Percentiles rank a stretch among this genome's conserved stretches.
Conservation (phyloP, 2,888 invertebrate species). For the Caenorhabditis zanzibari region DNA sequence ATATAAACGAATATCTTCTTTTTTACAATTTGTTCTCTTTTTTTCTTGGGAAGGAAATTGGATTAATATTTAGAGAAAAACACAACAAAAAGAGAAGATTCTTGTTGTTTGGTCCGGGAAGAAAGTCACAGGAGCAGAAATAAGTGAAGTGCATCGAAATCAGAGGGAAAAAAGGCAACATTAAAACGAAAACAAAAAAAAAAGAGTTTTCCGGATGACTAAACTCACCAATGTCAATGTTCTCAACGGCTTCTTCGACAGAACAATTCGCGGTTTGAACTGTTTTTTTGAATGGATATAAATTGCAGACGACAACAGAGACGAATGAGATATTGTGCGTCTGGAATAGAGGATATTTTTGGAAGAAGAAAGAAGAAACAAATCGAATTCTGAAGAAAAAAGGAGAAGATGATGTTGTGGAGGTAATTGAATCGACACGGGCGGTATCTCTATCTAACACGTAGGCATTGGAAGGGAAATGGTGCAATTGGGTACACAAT, state of each 20-base stretch:
- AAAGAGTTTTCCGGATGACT: constrained; percentile 28
- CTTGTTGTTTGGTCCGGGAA: constrained; percentile 40
- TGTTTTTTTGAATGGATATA: constrained; percentile 88
- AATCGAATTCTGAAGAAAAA: constrained; percentile 22
- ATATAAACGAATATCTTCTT: not conserved
- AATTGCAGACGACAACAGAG: constrained; percentile 93
- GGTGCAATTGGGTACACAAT: constrained; percentile 2
- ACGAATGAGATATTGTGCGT: constrained; percentile 71
- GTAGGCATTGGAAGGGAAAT: not conserved
- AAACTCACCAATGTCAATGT: constrained; percentile 76
- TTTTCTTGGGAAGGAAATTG: constrained; percentile 12
- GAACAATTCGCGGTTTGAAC: constrained; percentile 90
- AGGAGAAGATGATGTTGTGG: constrained; percentile 21
- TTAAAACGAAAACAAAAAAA: constrained; percentile 15
- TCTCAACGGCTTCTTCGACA: constrained; percentile 90
- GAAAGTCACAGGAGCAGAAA: constrained; percentile 35
- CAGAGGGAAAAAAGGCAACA: constrained; percentile 44
- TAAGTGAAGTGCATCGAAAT: constrained; percentile 55
- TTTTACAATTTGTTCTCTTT: not conserved
- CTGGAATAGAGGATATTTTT: constrained; percentile 62
- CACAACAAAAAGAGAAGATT: constrained; percentile 18
- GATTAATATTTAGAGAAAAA: constrained; percentile 34
- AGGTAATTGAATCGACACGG: constrained; percentile 57
- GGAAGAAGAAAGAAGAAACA: constrained; percentile 12
- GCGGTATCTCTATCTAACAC: constrained; percentile 19